Conservation (phyloP, 2,888 invertebrate species). For the Subacronicta megacephala region DNA sequence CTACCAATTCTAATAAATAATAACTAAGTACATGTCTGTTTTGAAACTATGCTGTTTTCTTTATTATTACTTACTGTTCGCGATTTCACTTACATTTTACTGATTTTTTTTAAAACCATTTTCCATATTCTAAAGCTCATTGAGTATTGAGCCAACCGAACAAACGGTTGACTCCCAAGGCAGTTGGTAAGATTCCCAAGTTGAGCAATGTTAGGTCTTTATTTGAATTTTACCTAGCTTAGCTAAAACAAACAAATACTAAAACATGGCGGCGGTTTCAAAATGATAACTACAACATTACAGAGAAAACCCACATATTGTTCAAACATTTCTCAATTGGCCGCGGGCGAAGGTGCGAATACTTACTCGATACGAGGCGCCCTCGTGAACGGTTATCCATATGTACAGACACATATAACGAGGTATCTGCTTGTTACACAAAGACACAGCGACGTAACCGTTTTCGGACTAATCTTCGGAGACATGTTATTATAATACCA, state of each 20-base stretch:
- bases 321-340: constrained; percentile 69
- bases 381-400: constrained; percentile 57
- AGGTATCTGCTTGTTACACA: constrained; percentile 37
- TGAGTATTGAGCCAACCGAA: too few relatives aligned
- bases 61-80: constrained; percentile 30
- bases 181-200: too few relatives aligned
- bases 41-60: constrained; percentile 19
- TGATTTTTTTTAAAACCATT: too few relatives aligned
- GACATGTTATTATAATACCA: constrained; percentile 5
- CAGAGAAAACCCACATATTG: constrained; percentile 62
- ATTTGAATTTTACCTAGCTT: not conserved
- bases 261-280: constrained; percentile 15
- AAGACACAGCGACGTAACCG: constrained; percentile 31
- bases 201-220: too few relatives aligned
- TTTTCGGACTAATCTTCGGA: constrained; percentile 14
- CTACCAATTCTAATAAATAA: constrained; percentile 43
- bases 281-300: constrained; percentile 49
- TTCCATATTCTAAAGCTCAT: too few relatives aligned
- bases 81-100: too few relatives aligned
- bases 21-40: constrained; percentile 25
- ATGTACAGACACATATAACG: constrained; percentile 32
- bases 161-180: too few relatives aligned
- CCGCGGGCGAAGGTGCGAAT: constrained; percentile 56
- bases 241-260: constrained; percentile 19
- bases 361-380: constrained; percentile 55